Evolutionary conservation across 2,888 invertebrate genomes (phyloP), one percentile per base, ranked within the genome.

Genomic region (Maniola hyperantus): DNA sequence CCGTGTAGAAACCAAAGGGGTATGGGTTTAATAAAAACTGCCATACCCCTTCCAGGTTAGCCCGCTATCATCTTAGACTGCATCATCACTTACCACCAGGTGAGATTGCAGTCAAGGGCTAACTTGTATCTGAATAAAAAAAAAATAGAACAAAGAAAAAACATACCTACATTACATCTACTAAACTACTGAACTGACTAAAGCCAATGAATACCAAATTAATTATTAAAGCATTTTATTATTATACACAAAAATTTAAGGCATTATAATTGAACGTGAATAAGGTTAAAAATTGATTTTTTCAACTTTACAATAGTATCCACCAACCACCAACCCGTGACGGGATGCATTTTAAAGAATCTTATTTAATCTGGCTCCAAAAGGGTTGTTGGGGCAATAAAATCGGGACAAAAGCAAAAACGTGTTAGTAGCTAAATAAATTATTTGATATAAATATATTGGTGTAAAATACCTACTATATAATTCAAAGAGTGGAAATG

Each of bases 311-410:
- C 13, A 59, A 48, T 59, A 20, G 5, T 6, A 6, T 46, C 6
- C 7, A n/a, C 18, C 2, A 33, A 48, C 6, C 7, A n/a, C 18
- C 2, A 33, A 48, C 57, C 34, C 46, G 42, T 44, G 20, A 64
- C 18, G 26, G 42, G 42, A 46, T 57, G 50, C n/a, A 39, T 87
- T 85, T 82, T 2, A 76, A 89, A 88, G 86, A 88, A 87, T 86
- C 84, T 87, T 34, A 54, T 87, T 87, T 77, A 86, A 80, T 76
- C 77, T 81, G 83, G 79, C 75, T 79, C 73, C 77, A 80, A 76
- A 85, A 88, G 89, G 88, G 89, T 85, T 86, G 87, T 85, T 87
- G 83, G 76, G 76, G 76, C 77, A 77, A 80, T 76, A 77, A 79
- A 79, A 79, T 85, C 87, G 84, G 76, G 76, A 79, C 71, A 79